Base-by-base conservation (phyloP, 2,888 invertebrate species). In the Acronicta alni region DNA sequence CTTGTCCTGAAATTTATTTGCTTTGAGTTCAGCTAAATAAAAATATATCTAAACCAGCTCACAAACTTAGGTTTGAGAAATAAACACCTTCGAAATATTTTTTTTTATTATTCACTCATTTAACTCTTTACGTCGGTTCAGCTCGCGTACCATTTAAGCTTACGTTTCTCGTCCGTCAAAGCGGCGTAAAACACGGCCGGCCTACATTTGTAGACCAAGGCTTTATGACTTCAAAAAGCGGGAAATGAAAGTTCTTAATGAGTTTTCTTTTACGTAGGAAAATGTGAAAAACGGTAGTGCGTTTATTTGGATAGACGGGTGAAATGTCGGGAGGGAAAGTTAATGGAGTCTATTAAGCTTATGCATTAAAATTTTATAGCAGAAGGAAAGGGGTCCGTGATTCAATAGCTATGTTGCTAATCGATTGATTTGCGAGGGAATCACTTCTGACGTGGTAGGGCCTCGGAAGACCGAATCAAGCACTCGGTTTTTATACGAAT, bases 161-260 rank as follows among this genome's bases (percentile, higher is more conserved):
- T n/a, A 37, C n/a, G 35, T 15, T 38, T 26, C 38, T 30, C 16
- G 44, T 52, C 12, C 42, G 37, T 58, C 70, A 70, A 44, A 51
- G 47, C 18, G 15, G 16, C 37, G 38, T 65, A 52, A 55, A 70
- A 42, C 51, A 48, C 42, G 38, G 45, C 37, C 52, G 63, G 18
- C 61, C 61, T 72, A 69, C 60, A 63, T 72, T 67, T 38, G 14
- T 44, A 43, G 48, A 55, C 38, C 30, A 30, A 56, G 18, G 55
- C 54, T 54, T 52, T 51, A 58, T 51, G 38, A 1, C 3, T 32
- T 35, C 41, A 57, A 67, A 68, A 57, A 47, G 42, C 48, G 41
- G 45, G 42, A 57, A 72, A 69, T 57, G 66, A 61, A 55, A 63
- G 61, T 71, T 63, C 46, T 18, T 75, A 72, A 75, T 75, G 75